These are phyloP conservation scores for Coracopsis vasa DNA, from an alignment of 2,113 vertebrate species.

Conservation along the genomic window DNA sequence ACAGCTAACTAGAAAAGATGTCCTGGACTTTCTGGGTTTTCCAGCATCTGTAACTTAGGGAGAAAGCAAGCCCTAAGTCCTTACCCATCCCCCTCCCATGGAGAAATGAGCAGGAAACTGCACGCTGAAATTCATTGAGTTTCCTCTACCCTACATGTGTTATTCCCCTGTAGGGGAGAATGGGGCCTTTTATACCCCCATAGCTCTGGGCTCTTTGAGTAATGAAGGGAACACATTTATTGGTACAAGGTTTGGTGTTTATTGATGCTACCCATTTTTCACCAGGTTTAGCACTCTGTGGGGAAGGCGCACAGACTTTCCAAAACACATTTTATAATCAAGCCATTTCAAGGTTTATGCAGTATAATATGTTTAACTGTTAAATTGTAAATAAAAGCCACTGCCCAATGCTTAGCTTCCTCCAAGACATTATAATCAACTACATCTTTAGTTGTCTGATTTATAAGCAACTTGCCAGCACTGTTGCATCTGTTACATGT, in stretches of 20 bases:
- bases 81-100: background rate
- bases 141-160: constrained; percentile 47
- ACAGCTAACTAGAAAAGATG: background rate
- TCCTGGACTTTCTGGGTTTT: background rate
- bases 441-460: constrained; percentile 74
- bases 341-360: constrained; percentile 76
- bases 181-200: constrained; percentile 54
- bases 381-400: constrained; percentile 76
- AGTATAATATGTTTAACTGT: constrained; percentile 66
- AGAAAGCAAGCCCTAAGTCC: background rate
- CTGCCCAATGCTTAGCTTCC: constrained; percentile 51
- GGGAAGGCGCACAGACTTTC: constrained; percentile 76
- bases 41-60: background rate
- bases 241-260: constrained; percentile 76
- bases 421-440: constrained; percentile 50
- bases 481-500: background rate
- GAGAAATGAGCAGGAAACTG: constrained; percentile 40
- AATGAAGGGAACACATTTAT: constrained; percentile 79
- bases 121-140: background rate
- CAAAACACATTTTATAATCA: constrained; percentile 77
- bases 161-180: constrained; percentile 60
- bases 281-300: constrained; percentile 79
- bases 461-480: constrained; percentile 65
- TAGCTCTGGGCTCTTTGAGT: constrained; percentile 56
- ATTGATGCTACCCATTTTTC: constrained; percentile 80